Percentiles rank a stretch among this genome's conserved stretches.
Evolutionary conservation across 2,113 vertebrate species (phyloP).

Genomic region (Zosterops pallidus): DNA sequence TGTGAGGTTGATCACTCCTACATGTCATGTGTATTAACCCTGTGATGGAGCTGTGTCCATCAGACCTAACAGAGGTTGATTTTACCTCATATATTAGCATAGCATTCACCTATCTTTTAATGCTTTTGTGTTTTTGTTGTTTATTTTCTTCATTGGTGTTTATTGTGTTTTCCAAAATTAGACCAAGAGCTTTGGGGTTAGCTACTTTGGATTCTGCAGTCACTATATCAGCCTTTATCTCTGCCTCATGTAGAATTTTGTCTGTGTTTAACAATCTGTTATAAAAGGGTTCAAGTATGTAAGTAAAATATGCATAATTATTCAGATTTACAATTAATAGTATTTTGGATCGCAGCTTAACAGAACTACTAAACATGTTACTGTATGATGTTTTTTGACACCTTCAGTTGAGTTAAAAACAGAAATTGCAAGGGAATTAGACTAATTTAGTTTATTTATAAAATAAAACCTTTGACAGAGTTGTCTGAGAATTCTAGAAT

Average conservation of each 20-base stretch:
- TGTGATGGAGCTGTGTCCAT: neutral
- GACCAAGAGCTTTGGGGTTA: neutral
- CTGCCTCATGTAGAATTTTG: neutral
- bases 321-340: constrained; percentile 3
- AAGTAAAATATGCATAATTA: neutral
- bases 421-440: constrained; percentile 35
- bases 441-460: constrained; percentile 6
- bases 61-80: neutral
- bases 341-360: neutral
- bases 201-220: neutral
- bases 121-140: neutral
- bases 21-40: neutral
- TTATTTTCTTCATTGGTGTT: neutral
- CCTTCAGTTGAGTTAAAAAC: neutral
- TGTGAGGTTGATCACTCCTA: neutral
- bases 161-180: neutral
- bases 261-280: neutral
- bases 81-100: neutral
- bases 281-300: neutral
- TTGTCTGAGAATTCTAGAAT: constrained; percentile 23
- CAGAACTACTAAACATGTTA: neutral
- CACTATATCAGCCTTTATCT: neutral
- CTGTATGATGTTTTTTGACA: constrained; percentile 34
- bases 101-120: neutral
- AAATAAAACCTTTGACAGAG: neutral